A percentile compares a stretch with the other conserved stretches of the same genome.
phyloP scores from a whole-genome alignment of 2,888 invertebrate genomes.

The Mongoloraphidia duomilia region DNA sequence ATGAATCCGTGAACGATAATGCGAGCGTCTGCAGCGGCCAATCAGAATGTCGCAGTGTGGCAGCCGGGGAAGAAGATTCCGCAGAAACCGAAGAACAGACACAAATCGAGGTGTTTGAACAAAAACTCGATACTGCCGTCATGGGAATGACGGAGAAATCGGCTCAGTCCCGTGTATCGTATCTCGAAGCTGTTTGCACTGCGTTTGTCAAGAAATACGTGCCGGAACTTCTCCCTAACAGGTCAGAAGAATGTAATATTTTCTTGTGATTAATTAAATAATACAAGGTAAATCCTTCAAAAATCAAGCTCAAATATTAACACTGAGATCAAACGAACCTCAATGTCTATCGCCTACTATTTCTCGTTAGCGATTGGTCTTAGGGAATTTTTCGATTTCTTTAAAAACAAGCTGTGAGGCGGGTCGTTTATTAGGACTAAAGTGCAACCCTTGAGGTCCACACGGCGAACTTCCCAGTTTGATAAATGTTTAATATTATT shows the following conservation, averaged over 20 bases:
- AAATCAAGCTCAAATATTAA: too few species aligned
- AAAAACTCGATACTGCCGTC: slow-evolving; percentile 72
- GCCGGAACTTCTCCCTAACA: slow-evolving; percentile 59
- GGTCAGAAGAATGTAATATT: slow-evolving; percentile 28
- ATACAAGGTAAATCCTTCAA: too few species aligned
- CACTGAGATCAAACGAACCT: too few species aligned
- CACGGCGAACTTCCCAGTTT: too few species aligned
- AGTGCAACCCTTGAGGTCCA: too few species aligned
- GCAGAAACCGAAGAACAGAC: slow-evolving; percentile 38
- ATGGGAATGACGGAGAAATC: slow-evolving; percentile 85
- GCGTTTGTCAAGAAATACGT: slow-evolving; percentile 66
- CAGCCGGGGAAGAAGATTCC: slow-evolving; percentile 26
- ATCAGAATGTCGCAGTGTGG: slow-evolving; percentile 56
- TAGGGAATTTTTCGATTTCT: too few species aligned
- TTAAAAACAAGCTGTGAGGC: too few species aligned
- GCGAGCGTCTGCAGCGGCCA: slow-evolving; percentile 64
- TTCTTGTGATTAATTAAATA: too few species aligned
- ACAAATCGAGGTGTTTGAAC: slow-evolving; percentile 66
- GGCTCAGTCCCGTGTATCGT: slow-evolving; percentile 61
- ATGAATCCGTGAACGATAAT: slow-evolving; percentile 67
- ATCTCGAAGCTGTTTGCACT: slow-evolving; percentile 54
- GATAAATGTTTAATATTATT: too few species aligned
- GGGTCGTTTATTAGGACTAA: too few species aligned
- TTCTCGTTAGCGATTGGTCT: too few species aligned
- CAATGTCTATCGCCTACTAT: too few species aligned